Base-by-base conservation (phyloP, 2,113 vertebrate species). In the Hyla sarda region DNA sequence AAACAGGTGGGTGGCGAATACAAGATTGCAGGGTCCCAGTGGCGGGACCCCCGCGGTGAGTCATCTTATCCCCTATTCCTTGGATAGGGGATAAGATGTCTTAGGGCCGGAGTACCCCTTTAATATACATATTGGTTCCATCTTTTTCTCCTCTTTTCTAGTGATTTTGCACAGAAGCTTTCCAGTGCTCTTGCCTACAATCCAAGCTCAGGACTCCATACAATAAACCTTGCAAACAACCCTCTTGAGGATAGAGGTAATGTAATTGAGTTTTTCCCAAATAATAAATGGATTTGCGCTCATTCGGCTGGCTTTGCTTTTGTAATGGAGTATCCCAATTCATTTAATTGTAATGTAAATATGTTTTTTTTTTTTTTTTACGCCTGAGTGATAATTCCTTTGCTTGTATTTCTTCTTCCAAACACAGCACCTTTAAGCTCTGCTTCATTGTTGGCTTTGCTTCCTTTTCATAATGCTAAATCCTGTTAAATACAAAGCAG, bases 161-260 rank as follows among this genome's bases (percentile, higher is more conserved):
- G 97, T 85, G 98, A 99, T 92, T 99, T 99, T 95, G 96, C 97
- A 87, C 98, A 98, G 92, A 99, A 99, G 89, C 92, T 99, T 81
- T 95, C 97, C 84, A 91, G 90, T 90, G 96, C 97, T 74, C 94
- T 99, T 83, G 93, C 96, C 58, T 96, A 97, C 82, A 98, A 99
- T 91, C 91, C 95, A 88, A 94, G 82, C 96, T 98, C 97, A 95
- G 97, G 96, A 94, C 97, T 99, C 87, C 93, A 97, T 89, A 96
- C 95, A 0, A 95, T 99, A 90, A 97, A 98, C 95, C 97, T 99
- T 89, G 95, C 97, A 85, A 97, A 96, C 92, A 99, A 99, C 90
- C 94, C 96, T 3, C 95, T 99, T 88, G 98, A 99, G 94, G 98
- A 99, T 69, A 92, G 97, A 97, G 97, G 97, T 99, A 65, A 96